Conservation (phyloP, 2,888 invertebrate genomes). For the Mythimna lalbum region DNA sequence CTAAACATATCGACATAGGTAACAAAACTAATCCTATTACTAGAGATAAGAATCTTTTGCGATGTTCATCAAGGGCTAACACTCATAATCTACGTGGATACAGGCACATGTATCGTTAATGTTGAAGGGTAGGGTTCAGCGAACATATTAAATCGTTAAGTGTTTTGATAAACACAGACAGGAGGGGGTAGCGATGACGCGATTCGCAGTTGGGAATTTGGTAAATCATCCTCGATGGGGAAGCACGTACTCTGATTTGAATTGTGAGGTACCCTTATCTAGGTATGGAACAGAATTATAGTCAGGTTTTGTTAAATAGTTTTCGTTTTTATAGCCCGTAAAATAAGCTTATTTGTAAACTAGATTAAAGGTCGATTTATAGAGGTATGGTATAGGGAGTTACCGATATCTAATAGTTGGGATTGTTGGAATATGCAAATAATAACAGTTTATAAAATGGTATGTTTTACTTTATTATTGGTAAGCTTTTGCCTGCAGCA, state of each 20-base stretch:
- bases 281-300: constrained; percentile 48
- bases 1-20: constrained; percentile 41
- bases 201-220: constrained; percentile 83
- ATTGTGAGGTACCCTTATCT: constrained; percentile 62
- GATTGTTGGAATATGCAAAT: background rate
- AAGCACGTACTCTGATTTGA: constrained; percentile 77
- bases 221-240: constrained; percentile 82
- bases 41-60: constrained; percentile 62
- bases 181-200: constrained; percentile 84
- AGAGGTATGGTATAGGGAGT: constrained; percentile 21
- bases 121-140: constrained; percentile 80
- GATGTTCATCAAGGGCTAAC: constrained; percentile 66
- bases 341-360: constrained; percentile 17
- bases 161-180: constrained; percentile 90
- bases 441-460: background rate
- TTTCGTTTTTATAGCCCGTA: constrained; percentile 38
- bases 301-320: constrained; percentile 45
- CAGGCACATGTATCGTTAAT: constrained; percentile 77
- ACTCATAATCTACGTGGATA: constrained; percentile 77
- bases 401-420: constrained; percentile 16
- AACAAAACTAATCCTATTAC: constrained; percentile 61
- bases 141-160: constrained; percentile 90
- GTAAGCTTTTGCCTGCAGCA: too few relatives aligned
- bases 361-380: constrained; percentile 43
- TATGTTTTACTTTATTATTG: background rate